Evolutionary conservation across 2,113 vertebrate genomes (phyloP).

Genomic region (Bolborhynchus lineola): DNA sequence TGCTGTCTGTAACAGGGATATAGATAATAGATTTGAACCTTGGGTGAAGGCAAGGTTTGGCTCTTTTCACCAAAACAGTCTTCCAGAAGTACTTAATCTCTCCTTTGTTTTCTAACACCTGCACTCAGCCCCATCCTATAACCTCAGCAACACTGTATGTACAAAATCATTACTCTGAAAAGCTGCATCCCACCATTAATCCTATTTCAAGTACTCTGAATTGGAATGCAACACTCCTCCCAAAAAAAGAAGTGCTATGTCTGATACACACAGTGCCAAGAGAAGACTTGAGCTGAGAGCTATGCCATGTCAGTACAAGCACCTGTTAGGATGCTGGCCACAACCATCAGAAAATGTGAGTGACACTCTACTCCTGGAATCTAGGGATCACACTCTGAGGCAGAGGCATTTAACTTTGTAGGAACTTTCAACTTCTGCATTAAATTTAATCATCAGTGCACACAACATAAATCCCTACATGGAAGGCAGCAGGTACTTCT

Average conservation of each 20-base stretch:
- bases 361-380: background rate
- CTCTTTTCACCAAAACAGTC: background rate
- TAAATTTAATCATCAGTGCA: background rate
- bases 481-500: background rate
- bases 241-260: background rate
- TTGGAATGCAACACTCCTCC: background rate
- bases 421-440: background rate
- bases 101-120: background rate
- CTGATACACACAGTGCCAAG: background rate
- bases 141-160: background rate
- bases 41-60: background rate
- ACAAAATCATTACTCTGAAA: background rate
- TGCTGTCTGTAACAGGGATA: background rate
- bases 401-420: background rate
- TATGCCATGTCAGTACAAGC: background rate
- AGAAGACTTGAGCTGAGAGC: background rate
- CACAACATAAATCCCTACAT: background rate
- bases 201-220: background rate
- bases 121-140: background rate
- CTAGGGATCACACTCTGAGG: background rate
- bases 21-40: background rate
- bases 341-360: background rate
- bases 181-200: background rate
- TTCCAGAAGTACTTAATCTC: background rate
- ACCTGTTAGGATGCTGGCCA: background rate